These are phyloP conservation scores for Mesopsocus fuscifrons DNA, from an alignment of 2,888 invertebrate genomes.

Conservation along the genomic window DNA sequence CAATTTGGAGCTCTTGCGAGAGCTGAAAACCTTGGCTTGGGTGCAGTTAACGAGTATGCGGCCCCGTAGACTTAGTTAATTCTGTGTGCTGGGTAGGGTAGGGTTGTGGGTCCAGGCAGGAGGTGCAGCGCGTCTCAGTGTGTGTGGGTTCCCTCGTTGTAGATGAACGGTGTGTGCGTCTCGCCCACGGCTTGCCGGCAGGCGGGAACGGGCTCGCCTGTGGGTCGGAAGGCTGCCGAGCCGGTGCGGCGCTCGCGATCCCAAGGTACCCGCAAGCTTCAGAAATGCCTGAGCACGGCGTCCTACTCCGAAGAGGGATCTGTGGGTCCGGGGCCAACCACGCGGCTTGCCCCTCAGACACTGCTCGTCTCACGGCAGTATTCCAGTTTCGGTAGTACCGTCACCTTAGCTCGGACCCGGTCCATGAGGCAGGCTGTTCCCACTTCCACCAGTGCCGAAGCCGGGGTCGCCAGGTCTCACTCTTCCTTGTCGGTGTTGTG, in stretches of 20 bases:
- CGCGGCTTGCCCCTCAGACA: slow-evolving; percentile 27
- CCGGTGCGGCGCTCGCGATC: slow-evolving; percentile 71
- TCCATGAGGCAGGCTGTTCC: too few species aligned
- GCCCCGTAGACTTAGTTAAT: too few species aligned
- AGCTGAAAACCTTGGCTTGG: too few species aligned
- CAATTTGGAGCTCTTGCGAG: background rate
- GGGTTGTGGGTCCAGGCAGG: too few species aligned
- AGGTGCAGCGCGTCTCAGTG: too few species aligned
- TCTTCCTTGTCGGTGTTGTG: too few species aligned
- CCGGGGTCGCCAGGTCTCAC: too few species aligned
- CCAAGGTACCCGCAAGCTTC: slow-evolving; percentile 84
- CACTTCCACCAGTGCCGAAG: too few species aligned
- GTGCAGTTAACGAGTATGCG: too few species aligned
- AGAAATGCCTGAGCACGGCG: slow-evolving; percentile 80
- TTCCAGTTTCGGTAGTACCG: slow-evolving; percentile 91
- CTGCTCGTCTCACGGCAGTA: slow-evolving; percentile 75
- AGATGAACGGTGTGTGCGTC: slow-evolving; percentile 64
- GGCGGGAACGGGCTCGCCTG: slow-evolving; percentile 22
- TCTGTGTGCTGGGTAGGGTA: too few species aligned
- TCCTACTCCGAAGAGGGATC: slow-evolving; percentile 49
- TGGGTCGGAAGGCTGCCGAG: slow-evolving; percentile 27
- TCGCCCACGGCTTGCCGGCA: slow-evolving; percentile 35
- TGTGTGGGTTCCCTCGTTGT: slow-evolving; percentile 23
- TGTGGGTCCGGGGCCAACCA: slow-evolving; percentile 29
- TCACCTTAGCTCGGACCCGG: slow-evolving; percentile 38